Evolutionary conservation across 2,797 vertebrate genomes (phyloP).

Genomic region (Rhadinocentrus ornatus): DNA sequence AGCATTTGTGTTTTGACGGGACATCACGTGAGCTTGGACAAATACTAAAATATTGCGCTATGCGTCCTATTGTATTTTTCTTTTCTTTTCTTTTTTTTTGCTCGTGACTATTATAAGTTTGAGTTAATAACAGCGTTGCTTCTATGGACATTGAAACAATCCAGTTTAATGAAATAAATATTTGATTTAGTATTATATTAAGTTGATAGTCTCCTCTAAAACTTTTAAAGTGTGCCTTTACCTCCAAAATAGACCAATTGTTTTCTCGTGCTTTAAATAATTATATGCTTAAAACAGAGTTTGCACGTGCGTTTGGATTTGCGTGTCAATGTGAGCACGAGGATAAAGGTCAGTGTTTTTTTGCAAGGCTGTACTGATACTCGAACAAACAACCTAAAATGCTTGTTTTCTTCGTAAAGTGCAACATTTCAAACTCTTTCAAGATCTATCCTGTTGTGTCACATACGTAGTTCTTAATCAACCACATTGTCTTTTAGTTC

Average conservation of each 20-base stretch:
- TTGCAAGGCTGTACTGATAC: not conserved
- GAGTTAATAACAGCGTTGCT: not conserved
- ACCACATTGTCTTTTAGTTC: not conserved
- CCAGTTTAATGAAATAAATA: not conserved
- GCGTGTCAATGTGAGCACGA: not conserved
- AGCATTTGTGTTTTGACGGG: not conserved
- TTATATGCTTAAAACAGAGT: not conserved
- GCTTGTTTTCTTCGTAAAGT: too few relatives aligned
- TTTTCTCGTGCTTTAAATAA: not conserved
- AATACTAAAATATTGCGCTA: too few relatives aligned
- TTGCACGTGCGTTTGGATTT: constrained; percentile 20
- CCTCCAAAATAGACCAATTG: not conserved
- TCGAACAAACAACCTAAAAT: too few relatives aligned
- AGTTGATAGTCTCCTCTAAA: not conserved
- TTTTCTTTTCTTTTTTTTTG: not conserved
- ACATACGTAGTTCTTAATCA: too few relatives aligned
- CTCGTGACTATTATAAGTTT: not conserved
- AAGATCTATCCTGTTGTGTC: too few relatives aligned
- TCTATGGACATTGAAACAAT: not conserved
- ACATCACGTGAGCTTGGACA: not conserved
- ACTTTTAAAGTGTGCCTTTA: not conserved
- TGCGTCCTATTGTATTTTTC: not conserved
- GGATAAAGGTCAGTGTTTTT: constrained; percentile 60
- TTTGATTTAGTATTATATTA: not conserved
- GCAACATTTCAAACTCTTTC: too few relatives aligned